Evolutionary conservation across 2,797 vertebrate species (phyloP), one percentile per base, ranked within the genome.

Genomic region (Eulemur albifrons): DNA sequence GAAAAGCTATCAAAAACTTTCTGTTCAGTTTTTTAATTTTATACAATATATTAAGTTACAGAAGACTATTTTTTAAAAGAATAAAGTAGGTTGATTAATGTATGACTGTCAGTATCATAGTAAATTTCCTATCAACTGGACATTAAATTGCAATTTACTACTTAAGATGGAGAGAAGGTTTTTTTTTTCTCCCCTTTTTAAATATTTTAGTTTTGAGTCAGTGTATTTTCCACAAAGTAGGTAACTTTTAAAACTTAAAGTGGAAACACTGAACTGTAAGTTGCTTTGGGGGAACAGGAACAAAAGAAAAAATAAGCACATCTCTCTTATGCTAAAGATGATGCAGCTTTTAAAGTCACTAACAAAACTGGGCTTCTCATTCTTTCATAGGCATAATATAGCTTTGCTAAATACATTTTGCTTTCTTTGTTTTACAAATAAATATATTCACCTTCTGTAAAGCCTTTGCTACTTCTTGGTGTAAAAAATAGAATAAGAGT

Each of bases 341-440:
- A 80, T 83, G 83, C 3, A 3, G 18, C 48, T 25, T 40, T 91
- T 83, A 14, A 90, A 69, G 63, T 96, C 59, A 73, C 90, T 98
- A 85, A 98, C 92, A 82, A 70, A 94, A 52, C 73, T 81, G 93
- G 92, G 70, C 15, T 7, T 96, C 75, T 96, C 48, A 0, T 23
- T 48, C 93, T 50, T 54, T 88, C 69, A 4, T 45, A 45, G 84
- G 85, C n/a, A 1, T 80, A 59, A 59, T 75, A 3, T 57, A 40
- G 86, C 87, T 94, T 67, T 73, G 50, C 95, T 96, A 79, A 50
- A 90, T 96, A 94, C 84, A 87, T 73, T 95, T 67, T 10, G 5
- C 93, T 93, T 84, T 95, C 50, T 92, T 3, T 96, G 67, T 38
- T 92, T 97, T 97, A 65, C 75, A 88, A 94, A 94, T 67, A 96